phyloP scores from a whole-genome alignment of 2,888 invertebrate species.

The Sinohyriopsis cumingii region DNA sequence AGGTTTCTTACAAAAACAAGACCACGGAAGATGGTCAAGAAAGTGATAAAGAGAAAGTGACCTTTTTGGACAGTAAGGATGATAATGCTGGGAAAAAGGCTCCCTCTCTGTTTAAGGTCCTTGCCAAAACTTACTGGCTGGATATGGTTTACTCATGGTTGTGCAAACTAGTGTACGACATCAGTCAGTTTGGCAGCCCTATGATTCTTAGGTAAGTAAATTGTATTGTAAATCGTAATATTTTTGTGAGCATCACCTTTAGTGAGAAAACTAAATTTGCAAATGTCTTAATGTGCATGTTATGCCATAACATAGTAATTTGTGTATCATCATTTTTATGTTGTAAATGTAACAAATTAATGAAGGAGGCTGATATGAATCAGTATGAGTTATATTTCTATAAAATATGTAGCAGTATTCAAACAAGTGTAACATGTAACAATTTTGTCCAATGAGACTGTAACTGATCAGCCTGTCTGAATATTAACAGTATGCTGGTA shows the following conservation, averaged over 20 bases:
- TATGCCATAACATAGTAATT: not conserved
- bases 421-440: too few relatives aligned
- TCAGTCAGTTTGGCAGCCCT: slow-evolving; percentile 55
- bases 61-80: not conserved
- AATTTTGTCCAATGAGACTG: too few relatives aligned
- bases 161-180: slow-evolving; percentile 54
- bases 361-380: too few relatives aligned
- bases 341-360: too few relatives aligned
- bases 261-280: not conserved
- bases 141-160: slow-evolving; percentile 51
- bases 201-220: slow-evolving; percentile 46
- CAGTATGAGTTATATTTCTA: too few relatives aligned
- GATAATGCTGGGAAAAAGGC: slow-evolving; percentile 26
- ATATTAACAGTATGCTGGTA: too few relatives aligned
- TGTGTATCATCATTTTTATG: not conserved
- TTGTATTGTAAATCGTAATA: not conserved
- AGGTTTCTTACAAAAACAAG: not conserved
- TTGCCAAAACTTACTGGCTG: slow-evolving; percentile 44
- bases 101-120: slow-evolving; percentile 51
- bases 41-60: slow-evolving; percentile 2
- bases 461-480: too few relatives aligned
- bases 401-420: too few relatives aligned
- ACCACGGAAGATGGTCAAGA: not conserved
- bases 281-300: not conserved
- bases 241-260: not conserved